Evolutionary conservation across 2,113 vertebrate species (phyloP).

Genomic region (Nettapus auritus): DNA sequence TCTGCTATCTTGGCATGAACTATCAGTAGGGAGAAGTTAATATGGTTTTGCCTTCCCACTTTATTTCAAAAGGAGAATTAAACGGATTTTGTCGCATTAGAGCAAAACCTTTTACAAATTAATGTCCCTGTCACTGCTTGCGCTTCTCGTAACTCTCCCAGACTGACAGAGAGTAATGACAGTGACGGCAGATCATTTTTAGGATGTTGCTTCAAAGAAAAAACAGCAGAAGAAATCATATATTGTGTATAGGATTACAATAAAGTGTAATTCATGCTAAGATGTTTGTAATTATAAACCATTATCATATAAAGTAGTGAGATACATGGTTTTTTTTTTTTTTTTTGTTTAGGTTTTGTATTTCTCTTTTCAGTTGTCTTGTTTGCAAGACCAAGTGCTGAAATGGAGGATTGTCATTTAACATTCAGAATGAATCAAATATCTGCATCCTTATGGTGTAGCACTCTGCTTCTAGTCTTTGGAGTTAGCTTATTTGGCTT

Average conservation of each 20-base stretch:
- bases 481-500: background rate
- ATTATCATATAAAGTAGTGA: conserved; percentile 42
- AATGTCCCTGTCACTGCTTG: background rate
- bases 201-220: conserved; percentile 5
- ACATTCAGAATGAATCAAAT: background rate
- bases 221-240: background rate
- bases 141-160: background rate
- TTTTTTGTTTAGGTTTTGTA: background rate
- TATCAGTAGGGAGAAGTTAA: conserved; percentile 29
- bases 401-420: conserved; percentile 30
- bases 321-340: background rate
- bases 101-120: background rate
- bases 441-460: background rate
- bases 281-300: conserved; percentile 36
- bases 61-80: conserved; percentile 58
- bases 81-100: background rate
- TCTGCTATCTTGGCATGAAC: conserved; percentile 58
- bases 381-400: background rate
- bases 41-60: conserved; percentile 42
- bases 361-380: background rate
- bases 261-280: conserved; percentile 10
- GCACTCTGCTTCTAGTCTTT: background rate
- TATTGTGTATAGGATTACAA: background rate
- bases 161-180: background rate
- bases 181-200: background rate